Percentiles rank a stretch among this genome's conserved stretches.
These are phyloP conservation scores for Palloptera scutellata DNA, from an alignment of 2,888 invertebrate species.

Conservation along the genomic window DNA sequence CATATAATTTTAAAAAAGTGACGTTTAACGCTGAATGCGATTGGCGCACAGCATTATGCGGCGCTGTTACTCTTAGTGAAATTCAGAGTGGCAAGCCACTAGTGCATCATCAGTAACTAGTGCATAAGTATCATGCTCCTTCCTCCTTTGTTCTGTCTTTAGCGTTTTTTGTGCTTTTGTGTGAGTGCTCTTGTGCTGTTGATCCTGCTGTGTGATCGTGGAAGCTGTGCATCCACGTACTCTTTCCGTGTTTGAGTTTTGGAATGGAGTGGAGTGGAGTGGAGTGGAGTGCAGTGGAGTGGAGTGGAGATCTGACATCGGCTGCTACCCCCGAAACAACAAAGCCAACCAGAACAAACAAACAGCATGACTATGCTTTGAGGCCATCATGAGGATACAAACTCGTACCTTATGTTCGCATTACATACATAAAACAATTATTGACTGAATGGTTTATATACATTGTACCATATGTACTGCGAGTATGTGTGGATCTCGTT, in stretches of 20 bases:
- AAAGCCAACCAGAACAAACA: not conserved
- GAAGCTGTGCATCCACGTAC: not conserved
- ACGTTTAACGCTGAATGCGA: constrained; percentile 20
- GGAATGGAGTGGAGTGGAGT: no score
- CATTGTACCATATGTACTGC: no score
- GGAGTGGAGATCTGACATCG: no score
- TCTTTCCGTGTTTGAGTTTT: no score
- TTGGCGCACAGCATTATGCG: constrained; percentile 11
- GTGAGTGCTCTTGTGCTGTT: not conserved
- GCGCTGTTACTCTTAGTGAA: not conserved
- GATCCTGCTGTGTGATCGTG: constrained; percentile 6
- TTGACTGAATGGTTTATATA: no score
- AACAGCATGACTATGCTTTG: not conserved
- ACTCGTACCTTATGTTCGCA: no score
- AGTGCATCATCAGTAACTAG: constrained; percentile 8
- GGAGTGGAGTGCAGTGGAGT: no score
- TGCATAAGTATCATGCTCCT: not conserved
- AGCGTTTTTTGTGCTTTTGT: not conserved
- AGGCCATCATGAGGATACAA: no score
- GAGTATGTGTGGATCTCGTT: no score
- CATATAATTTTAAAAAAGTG: not conserved
- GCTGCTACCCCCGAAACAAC: not conserved
- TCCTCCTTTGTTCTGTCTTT: not conserved
- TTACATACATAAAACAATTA: no score
- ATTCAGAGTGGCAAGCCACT: constrained; percentile 25